Percentiles rank a stretch among this genome's conserved stretches.
phyloP scores from a whole-genome alignment of 2,113 vertebrate species.

The Caloenas nicobarica region DNA sequence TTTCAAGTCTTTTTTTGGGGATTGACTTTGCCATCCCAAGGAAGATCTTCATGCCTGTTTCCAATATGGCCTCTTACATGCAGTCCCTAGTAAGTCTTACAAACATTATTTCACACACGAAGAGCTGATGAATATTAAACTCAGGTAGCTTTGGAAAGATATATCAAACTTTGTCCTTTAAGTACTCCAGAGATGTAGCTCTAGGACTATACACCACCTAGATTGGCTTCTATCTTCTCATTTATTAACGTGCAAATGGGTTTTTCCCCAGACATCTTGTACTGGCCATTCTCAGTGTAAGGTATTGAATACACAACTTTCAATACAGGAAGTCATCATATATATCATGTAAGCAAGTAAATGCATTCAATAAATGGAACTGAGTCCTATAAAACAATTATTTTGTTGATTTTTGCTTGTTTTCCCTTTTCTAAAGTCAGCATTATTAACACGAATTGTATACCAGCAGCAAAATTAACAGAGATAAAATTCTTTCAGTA shows the following conservation, averaged over 20 bases:
- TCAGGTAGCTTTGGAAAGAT: not conserved
- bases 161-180: not conserved
- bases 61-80: not conserved
- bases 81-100: not conserved
- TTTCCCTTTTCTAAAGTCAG: not conserved
- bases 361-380: not conserved
- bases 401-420: not conserved
- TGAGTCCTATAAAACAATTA: not conserved
- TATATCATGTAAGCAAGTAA: not conserved
- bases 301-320: not conserved
- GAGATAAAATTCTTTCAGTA: not conserved
- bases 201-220: not conserved
- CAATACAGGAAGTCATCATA: not conserved
- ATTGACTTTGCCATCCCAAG: not conserved
- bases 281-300: not conserved
- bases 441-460: not conserved
- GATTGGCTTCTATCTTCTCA: not conserved
- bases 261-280: not conserved
- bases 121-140: not conserved
- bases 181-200: not conserved
- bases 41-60: not conserved
- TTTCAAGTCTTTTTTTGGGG: not conserved
- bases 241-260: not conserved
- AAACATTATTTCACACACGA: not conserved
- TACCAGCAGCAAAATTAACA: not conserved